These are phyloP conservation scores for Noctua janthina DNA, from an alignment of 2,888 invertebrate genomes.

Conservation along the genomic window DNA sequence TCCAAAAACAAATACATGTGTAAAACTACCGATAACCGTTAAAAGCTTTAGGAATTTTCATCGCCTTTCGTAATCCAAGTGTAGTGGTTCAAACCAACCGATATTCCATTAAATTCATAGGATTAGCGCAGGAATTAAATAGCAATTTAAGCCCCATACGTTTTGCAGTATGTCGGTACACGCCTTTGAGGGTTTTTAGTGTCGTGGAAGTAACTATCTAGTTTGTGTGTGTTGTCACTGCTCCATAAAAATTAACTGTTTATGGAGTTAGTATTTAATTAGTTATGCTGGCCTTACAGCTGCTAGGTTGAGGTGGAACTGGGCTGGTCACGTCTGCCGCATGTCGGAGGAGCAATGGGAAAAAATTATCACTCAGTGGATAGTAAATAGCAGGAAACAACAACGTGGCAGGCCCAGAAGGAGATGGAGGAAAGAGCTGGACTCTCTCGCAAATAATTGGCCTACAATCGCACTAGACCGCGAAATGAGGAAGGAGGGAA, in stretches of 20 bases:
- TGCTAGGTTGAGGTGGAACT: too few relatives aligned
- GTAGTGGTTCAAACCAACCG: conserved; percentile 37
- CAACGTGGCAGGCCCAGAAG: too few relatives aligned
- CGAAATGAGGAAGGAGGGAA: too few relatives aligned
- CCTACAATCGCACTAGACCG: too few relatives aligned
- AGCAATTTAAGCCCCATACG: conserved; percentile 44
- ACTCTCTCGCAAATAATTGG: too few relatives aligned
- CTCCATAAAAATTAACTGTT: background rate
- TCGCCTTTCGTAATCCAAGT: conserved; percentile 28
- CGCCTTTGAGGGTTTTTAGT: conserved; percentile 35
- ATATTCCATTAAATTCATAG: conserved; percentile 54
- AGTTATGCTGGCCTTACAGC: too few relatives aligned
- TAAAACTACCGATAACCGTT: conserved; percentile 1
- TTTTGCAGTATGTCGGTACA: conserved; percentile 7
- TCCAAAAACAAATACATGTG: background rate
- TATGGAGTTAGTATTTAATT: too few relatives aligned
- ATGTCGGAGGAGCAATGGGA: too few relatives aligned
- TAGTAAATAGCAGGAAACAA: too few relatives aligned
- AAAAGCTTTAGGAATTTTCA: conserved; percentile 40
- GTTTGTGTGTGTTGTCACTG: background rate
- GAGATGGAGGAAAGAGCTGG: too few relatives aligned
- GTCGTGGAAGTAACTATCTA: background rate
- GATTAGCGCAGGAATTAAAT: conserved; percentile 54
- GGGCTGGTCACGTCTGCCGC: too few relatives aligned
- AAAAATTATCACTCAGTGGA: too few relatives aligned